Percentiles rank a stretch among this genome's conserved stretches.
Evolutionary conservation across 2,797 vertebrate species (phyloP).

Genomic region (Podarcis siculus): DNA sequence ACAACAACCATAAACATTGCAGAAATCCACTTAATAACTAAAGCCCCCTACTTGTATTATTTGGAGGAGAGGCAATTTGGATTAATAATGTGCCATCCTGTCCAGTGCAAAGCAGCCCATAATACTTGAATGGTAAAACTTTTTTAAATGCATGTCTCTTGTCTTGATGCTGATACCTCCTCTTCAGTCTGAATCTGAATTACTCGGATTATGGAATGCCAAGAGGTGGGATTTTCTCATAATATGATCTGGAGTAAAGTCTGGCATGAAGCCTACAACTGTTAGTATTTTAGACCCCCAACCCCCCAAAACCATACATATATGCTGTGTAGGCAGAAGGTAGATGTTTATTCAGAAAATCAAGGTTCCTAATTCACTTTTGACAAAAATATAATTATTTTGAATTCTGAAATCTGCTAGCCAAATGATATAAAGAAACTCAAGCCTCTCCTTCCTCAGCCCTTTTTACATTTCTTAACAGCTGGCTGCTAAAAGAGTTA

Average conservation of each 20-base stretch:
- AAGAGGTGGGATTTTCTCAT: too few relatives aligned
- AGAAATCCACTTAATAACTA: neutral
- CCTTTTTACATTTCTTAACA: too few relatives aligned
- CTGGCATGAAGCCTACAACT: neutral
- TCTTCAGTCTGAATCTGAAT: slow-evolving; percentile 3
- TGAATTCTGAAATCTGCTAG: too few relatives aligned
- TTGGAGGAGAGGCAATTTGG: neutral
- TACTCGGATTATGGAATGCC: neutral
- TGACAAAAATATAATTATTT: too few relatives aligned
- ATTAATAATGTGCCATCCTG: neutral
- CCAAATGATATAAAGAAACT: too few relatives aligned
- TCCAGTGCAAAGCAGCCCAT: neutral
- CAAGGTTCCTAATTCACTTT: too few relatives aligned
- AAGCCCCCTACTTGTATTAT: neutral
- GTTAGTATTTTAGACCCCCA: neutral
- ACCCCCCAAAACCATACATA: too few relatives aligned
- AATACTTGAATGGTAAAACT: neutral
- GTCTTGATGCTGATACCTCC: neutral
- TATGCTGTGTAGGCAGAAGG: too few relatives aligned
- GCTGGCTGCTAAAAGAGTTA: too few relatives aligned
- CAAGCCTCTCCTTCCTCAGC: too few relatives aligned
- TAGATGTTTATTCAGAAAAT: too few relatives aligned
- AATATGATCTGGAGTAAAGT: neutral
- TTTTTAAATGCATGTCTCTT: neutral
- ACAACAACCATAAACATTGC: neutral